A percentile compares a stretch with the other conserved stretches of the same genome.
phyloP scores from a whole-genome alignment of 2,888 invertebrate genomes.

The Drosophila emarginata region DNA sequence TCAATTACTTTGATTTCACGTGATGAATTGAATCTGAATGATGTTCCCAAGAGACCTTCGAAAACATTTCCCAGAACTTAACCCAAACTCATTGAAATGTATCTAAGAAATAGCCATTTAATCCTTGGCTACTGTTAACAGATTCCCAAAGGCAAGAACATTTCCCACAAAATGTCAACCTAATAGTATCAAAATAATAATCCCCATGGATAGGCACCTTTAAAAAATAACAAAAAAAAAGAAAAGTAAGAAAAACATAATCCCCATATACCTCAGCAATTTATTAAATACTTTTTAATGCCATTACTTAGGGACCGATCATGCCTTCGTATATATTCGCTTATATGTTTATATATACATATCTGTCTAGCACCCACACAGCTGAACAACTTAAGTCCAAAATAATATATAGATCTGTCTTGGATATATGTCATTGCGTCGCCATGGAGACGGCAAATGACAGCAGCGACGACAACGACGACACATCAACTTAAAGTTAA shows the following conservation, averaged over 20 bases:
- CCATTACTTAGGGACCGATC: slow-evolving; percentile 40
- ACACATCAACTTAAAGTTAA: slow-evolving; percentile 56
- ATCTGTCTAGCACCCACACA: slow-evolving; percentile 62
- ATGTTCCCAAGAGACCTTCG: not conserved
- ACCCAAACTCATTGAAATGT: slow-evolving; percentile 53
- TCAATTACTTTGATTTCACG: not conserved
- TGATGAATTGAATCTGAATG: not conserved
- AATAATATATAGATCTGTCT: slow-evolving; percentile 30
- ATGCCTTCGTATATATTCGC: slow-evolving; percentile 31
- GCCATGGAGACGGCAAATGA: slow-evolving; percentile 54
- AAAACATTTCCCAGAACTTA: slow-evolving; percentile 43
- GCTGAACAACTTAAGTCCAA: slow-evolving; percentile 41
- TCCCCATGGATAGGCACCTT: slow-evolving; percentile 37
- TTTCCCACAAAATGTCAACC: slow-evolving; percentile 69
- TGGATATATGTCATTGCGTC: slow-evolving; percentile 50
- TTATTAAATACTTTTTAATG: slow-evolving; percentile 73
- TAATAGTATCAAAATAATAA: slow-evolving; percentile 41
- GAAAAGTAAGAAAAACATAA: slow-evolving; percentile 53
- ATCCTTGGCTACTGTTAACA: slow-evolving; percentile 44
- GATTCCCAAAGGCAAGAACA: slow-evolving; percentile 51
- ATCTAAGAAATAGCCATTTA: slow-evolving; percentile 53
- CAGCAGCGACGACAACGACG: slow-evolving; percentile 32
- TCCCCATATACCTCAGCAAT: slow-evolving; percentile 54
- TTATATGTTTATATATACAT: slow-evolving; percentile 25
- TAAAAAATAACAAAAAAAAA: not conserved